Evolutionary conservation across 1,140 invertebrate genomes (phyloP).

Genomic region (Cherax destructor): DNA sequence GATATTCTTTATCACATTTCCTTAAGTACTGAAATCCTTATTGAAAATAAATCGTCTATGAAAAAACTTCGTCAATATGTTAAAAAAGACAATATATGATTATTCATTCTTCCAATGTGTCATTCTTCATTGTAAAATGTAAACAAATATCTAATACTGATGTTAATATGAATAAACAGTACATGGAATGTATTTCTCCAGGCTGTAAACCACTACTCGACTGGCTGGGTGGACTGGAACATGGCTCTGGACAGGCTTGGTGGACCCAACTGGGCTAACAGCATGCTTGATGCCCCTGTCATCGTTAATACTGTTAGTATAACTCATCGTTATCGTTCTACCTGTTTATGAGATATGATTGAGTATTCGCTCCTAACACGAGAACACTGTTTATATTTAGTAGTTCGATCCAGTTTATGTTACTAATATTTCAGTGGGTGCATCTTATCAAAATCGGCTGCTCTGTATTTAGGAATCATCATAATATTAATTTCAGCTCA

Average conservation of each 20-base stretch:
- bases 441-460: no score
- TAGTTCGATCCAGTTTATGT: no score
- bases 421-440: no score
- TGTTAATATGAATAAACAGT: not conserved
- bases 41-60: not conserved
- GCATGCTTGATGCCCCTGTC: slow-evolving; percentile 14
- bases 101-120: not conserved
- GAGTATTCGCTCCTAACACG: no score
- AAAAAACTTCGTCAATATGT: no score
- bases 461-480: no score
- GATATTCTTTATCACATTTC: no score
- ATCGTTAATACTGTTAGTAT: slow-evolving; percentile 18
- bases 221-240: slow-evolving; percentile 94
- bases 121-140: not conserved
- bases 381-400: no score
- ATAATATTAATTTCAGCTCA: no score
- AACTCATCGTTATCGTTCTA: not conserved
- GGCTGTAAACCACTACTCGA: slow-evolving; percentile 79
- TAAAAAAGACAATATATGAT: no score
- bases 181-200: not conserved
- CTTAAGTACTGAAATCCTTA: not conserved
- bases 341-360: no score
- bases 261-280: slow-evolving; percentile 75
- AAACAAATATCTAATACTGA: no score
- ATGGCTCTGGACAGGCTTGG: slow-evolving; percentile 84